A percentile compares a stretch with the other conserved stretches of the same genome.
Evolutionary conservation across 1,140 invertebrate genomes (phyloP).

Genomic region (Trialeurodes vaporariorum): DNA sequence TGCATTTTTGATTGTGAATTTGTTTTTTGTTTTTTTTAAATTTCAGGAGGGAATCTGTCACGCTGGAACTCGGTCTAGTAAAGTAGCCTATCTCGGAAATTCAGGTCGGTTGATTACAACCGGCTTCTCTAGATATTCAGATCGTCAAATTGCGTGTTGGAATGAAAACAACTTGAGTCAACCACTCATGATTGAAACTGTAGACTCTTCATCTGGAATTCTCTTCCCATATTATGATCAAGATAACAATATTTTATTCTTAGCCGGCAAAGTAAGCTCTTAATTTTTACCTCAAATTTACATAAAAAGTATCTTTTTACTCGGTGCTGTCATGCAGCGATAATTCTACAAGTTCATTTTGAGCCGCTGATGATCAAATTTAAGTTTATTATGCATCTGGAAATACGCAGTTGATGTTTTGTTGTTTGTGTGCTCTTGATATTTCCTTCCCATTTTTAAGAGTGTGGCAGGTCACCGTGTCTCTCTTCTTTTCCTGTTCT

Average conservation of each 20-base stretch:
- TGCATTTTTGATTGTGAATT: neutral
- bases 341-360: too few relatives aligned
- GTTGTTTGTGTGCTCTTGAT: too few relatives aligned
- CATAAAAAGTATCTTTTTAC: too few relatives aligned
- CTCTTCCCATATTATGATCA: conserved; percentile 87
- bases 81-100: conserved; percentile 76
- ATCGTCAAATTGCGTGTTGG: conserved; percentile 82
- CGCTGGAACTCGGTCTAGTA: conserved; percentile 71
- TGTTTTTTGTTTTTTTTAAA: conserved; percentile 8
- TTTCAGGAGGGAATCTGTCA: conserved; percentile 70
- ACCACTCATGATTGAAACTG: conserved; percentile 66
- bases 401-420: too few relatives aligned
- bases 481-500: too few relatives aligned
- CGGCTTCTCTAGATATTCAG: conserved; percentile 80
- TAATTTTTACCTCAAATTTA: neutral
- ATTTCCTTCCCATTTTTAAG: too few relatives aligned
- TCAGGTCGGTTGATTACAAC: conserved; percentile 68
- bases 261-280: conserved; percentile 58
- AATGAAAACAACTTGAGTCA: conserved; percentile 62
- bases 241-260: conserved; percentile 77
- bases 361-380: too few relatives aligned
- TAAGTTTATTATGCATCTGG: too few relatives aligned
- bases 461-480: too few relatives aligned
- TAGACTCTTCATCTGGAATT: conserved; percentile 85
- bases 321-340: too few relatives aligned